Evolutionary conservation across 2,113 vertebrate genomes (phyloP).

Genomic region (Prochilodus magdalenae): DNA sequence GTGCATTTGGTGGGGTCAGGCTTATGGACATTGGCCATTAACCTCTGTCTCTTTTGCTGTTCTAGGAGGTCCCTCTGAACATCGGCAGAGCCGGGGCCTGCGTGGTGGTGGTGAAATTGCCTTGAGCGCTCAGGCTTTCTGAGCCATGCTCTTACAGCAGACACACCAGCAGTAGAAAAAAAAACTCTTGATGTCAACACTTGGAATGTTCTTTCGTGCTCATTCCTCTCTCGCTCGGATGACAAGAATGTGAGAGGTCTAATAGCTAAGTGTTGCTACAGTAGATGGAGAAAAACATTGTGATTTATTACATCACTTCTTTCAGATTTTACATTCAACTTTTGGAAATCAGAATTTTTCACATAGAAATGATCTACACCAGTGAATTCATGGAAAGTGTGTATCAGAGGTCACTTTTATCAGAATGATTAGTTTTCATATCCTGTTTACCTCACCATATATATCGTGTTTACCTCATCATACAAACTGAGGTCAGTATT

Average conservation of each 20-base stretch:
- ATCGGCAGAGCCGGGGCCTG: conserved; percentile 95
- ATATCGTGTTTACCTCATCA: conserved; percentile 62
- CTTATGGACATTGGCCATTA: conserved; percentile 60
- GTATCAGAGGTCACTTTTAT: conserved; percentile 42
- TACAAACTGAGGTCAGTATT: conserved; percentile 64
- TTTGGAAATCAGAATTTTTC: background rate
- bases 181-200: conserved; percentile 27
- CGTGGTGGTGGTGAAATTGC: conserved; percentile 90
- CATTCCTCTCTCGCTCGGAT: conserved; percentile 54
- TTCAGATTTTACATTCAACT: background rate
- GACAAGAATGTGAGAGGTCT: conserved; percentile 54
- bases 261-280: conserved; percentile 21
- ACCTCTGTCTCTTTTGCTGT: conserved; percentile 61
- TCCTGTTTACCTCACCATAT: conserved; percentile 62
- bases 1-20: conserved; percentile 21
- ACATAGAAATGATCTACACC: conserved; percentile 50
- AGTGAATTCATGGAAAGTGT: background rate
- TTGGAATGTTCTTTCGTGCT: conserved; percentile 28
- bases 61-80: conserved; percentile 93
- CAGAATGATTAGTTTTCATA: conserved; percentile 16
- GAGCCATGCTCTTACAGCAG: conserved; percentile 59
- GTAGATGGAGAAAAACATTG: conserved; percentile 16
- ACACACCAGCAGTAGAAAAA: conserved; percentile 58
- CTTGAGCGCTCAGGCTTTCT: conserved; percentile 74
- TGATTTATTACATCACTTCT: conserved; percentile 32